Base-by-base conservation (phyloP, 2,113 vertebrate species). In the Cheilinus undulatus region DNA sequence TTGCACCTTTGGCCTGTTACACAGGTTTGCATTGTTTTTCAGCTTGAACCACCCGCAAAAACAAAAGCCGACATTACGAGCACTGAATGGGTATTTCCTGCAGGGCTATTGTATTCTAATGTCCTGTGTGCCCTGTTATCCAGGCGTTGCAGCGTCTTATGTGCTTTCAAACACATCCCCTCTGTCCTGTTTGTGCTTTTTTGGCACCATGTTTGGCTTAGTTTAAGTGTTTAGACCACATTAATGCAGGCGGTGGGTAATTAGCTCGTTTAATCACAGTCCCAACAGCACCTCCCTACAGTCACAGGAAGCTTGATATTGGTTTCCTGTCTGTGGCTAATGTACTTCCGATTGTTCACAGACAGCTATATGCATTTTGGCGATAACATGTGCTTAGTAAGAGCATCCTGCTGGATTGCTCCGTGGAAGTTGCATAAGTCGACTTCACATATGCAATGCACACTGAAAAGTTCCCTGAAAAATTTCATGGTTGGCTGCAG, bases 241-340 rank as follows among this genome's bases (percentile, higher is more conserved):
- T 70, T 73, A 68, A 5, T 36, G 27, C 28, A 53, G 49, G 15
- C 0, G 43, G 19, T 0, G 30, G 36, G 23, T 85, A 65, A 85
- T 89, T 81, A 54, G 56, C 24, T 17, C 8, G 2, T 30, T 73
- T 72, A 20, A 28, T 70, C 48, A 12, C 38, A 66, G 32, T 56
- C 28, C 23, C 46, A 20, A 24, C 68, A 72, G 43, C 68, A 68
- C 9, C 7, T 54, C 58, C 51, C 78, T 85, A 17, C 68, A 72
- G 62, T 80, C 52, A 72, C 86, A 89, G 85, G 81, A 91, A 91
- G 84, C 82, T 69, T 62, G 83, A 91, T 89, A 76, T 90, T 36
- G 28, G 88, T 78, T 92, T 94, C 90, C 92, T 92, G 91, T 87
- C 78, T 82, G 85, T 87, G 69, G 64, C 62, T 7, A 4, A 32